These are phyloP conservation scores for Trididemnum clinides DNA, from an alignment of 23 tunicate genomes.

Conservation along the genomic window DNA sequence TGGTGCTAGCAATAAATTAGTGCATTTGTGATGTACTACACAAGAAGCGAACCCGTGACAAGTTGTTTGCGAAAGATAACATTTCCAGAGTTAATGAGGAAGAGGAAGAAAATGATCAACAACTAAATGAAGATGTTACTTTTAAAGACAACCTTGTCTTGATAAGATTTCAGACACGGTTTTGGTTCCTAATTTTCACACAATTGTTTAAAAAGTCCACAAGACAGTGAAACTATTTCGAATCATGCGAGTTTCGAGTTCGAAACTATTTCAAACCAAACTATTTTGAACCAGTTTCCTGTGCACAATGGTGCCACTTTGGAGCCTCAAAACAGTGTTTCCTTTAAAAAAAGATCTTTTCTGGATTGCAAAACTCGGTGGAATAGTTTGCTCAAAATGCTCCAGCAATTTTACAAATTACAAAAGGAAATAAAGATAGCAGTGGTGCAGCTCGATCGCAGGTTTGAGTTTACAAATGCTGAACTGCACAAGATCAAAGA, in stretches of 20 bases:
- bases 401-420: background rate
- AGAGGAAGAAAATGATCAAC: background rate
- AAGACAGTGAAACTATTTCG: background rate
- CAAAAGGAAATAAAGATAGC: background rate
- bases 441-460: background rate
- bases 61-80: background rate
- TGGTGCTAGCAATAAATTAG: background rate
- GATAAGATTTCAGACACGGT: background rate
- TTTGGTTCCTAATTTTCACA: background rate
- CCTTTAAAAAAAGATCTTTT: too few relatives aligned
- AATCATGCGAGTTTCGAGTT: background rate
- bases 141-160: too few relatives aligned
- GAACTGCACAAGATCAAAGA: too few relatives aligned
- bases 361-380: too few relatives aligned
- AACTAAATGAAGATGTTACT: too few relatives aligned
- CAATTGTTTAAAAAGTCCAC: background rate
- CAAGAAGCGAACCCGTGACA: background rate
- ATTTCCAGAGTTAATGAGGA: background rate
- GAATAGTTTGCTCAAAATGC: background rate
- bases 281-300: too few relatives aligned
- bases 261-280: background rate
- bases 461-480: background rate
- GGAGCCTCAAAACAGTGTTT: too few relatives aligned
- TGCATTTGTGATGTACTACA: conserved; percentile 1
- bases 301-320: too few relatives aligned